phyloP scores from a whole-genome alignment of 1,140 invertebrate genomes.

The Brachystomella parvula region DNA sequence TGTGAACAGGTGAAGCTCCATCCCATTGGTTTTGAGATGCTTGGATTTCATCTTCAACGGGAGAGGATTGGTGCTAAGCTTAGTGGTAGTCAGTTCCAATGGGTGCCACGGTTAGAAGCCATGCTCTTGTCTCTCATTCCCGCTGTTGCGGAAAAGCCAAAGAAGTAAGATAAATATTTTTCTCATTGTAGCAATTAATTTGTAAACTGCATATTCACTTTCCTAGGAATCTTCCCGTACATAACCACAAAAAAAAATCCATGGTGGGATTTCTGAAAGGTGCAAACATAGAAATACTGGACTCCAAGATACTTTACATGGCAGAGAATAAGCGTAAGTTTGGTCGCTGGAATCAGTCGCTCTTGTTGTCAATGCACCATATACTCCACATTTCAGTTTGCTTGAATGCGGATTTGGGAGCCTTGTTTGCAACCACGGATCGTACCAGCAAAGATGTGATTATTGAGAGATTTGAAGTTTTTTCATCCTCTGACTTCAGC shows the following conservation, averaged over 20 bases:
- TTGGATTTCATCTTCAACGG: constrained; percentile 28
- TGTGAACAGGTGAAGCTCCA: constrained; percentile 26
- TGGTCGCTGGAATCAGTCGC: background rate
- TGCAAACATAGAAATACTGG: constrained; percentile 33
- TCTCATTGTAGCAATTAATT: background rate
- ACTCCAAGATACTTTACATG: constrained; percentile 31
- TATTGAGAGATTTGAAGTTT: constrained; percentile 35
- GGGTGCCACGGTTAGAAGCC: constrained; percentile 29
- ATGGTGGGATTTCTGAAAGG: constrained; percentile 27
- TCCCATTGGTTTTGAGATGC: constrained; percentile 26
- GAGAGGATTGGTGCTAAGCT: constrained; percentile 34
- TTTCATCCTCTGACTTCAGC: constrained; percentile 35
- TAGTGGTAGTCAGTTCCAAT: constrained; percentile 31
- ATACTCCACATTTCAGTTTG: constrained; percentile 21
- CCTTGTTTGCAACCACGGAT: constrained; percentile 28
- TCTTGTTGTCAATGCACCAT: background rate
- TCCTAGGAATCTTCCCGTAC: background rate
- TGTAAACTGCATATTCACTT: background rate
- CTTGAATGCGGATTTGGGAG: constrained; percentile 29
- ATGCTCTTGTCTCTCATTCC: constrained; percentile 15
- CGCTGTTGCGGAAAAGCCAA: background rate
- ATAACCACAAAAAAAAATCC: constrained; percentile 1
- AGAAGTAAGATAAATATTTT: background rate
- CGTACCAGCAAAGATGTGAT: constrained; percentile 15
- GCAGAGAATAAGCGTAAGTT: constrained; percentile 33